Evolutionary conservation across 2,888 invertebrate species (phyloP).

Genomic region (Thereva unica): DNA sequence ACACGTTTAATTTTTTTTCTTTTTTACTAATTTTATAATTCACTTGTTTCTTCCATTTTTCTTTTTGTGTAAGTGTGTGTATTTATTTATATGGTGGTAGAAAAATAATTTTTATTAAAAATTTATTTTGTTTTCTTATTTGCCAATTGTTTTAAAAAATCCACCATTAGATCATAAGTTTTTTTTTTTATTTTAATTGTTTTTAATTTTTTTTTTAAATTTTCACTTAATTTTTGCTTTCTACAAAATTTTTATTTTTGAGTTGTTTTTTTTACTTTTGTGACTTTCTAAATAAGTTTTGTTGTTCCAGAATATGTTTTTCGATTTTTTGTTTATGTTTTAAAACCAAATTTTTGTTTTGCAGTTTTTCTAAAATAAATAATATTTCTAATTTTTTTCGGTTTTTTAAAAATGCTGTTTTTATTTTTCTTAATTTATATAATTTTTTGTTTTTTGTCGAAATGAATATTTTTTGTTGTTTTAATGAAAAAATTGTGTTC

Average conservation of each 20-base stretch:
- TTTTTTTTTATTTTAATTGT: conserved; percentile 26
- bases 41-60: conserved; percentile 26
- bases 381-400: too few relatives aligned
- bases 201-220: conserved; percentile 31
- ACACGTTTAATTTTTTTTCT: conserved; percentile 28
- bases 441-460: too few relatives aligned
- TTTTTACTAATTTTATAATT: conserved; percentile 35
- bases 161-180: conserved; percentile 27
- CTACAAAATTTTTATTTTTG: not conserved
- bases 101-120: conserved; percentile 53
- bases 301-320: too few relatives aligned
- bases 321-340: conserved; percentile 10
- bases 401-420: too few relatives aligned
- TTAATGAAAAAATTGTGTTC: too few relatives aligned
- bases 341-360: too few relatives aligned
- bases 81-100: conserved; percentile 37
- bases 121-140: conserved; percentile 41
- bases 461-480: too few relatives aligned
- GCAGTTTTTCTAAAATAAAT: too few relatives aligned
- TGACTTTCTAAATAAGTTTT: too few relatives aligned
- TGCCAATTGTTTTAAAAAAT: conserved; percentile 18
- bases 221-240: conserved; percentile 20
- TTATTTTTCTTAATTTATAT: too few relatives aligned
- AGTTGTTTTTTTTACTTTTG: not conserved
- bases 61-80: not conserved